phyloP scores from a whole-genome alignment of 2,888 invertebrate genomes.

The Mythimna impura region DNA sequence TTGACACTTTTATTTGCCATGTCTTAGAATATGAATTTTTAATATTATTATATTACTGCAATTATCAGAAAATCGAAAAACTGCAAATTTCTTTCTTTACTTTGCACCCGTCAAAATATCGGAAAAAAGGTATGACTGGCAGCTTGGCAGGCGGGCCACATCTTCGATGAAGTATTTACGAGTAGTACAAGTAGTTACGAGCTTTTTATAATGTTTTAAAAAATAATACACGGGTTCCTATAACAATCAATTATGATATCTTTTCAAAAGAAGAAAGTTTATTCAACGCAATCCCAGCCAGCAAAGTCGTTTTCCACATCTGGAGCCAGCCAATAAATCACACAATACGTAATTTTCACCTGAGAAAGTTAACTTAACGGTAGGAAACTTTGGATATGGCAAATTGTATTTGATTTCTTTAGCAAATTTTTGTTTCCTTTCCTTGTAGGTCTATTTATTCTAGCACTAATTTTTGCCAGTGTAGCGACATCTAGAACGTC shows the following conservation, averaged over 20 bases:
- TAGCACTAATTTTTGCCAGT: too few relatives aligned
- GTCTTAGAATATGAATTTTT: too few relatives aligned
- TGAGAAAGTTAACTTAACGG: conserved; percentile 18
- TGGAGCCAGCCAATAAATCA: conserved; percentile 39
- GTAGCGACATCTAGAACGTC: too few relatives aligned
- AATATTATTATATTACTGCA: too few relatives aligned
- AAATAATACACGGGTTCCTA: neutral
- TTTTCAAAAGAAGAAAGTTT: conserved; percentile 10
- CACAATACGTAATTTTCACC: conserved; percentile 32
- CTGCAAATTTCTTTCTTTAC: too few relatives aligned
- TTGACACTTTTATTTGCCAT: too few relatives aligned
- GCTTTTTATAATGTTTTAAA: neutral
- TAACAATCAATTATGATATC: neutral
- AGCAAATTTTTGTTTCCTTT: neutral
- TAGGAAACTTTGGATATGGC: neutral
- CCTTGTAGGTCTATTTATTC: neutral
- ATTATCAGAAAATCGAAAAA: too few relatives aligned
- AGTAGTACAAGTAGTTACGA: too few relatives aligned
- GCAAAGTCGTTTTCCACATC: conserved; percentile 18
- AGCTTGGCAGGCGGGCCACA: too few relatives aligned
- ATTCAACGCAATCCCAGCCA: neutral
- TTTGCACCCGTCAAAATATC: too few relatives aligned
- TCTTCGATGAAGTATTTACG: too few relatives aligned
- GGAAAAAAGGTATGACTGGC: too few relatives aligned
- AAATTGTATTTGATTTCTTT: conserved; percentile 10